Evolutionary conservation across 2,888 invertebrate species (phyloP).

Genomic region (Limnephilus lunatus): DNA sequence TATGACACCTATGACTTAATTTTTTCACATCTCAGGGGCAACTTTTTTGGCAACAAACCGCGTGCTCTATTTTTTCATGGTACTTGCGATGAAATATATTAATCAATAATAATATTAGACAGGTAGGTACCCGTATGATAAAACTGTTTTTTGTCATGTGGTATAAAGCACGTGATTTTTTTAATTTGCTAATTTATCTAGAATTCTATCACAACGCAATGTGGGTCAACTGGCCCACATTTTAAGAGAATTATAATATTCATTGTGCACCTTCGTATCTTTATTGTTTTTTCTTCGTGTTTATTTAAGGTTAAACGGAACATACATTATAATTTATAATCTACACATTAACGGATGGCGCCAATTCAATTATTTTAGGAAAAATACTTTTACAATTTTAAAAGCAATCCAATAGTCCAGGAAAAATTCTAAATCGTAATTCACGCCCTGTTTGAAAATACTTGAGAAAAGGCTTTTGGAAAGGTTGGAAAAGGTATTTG

Average conservation of each 20-base stretch:
- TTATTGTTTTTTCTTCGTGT: not conserved
- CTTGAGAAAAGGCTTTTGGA: too few relatives aligned
- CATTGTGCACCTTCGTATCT: not conserved
- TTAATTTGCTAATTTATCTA: not conserved
- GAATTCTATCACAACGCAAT: not conserved
- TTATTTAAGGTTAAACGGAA: too few relatives aligned
- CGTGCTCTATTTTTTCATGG: not conserved
- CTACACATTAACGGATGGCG: too few relatives aligned
- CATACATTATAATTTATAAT: too few relatives aligned
- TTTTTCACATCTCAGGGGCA: not conserved
- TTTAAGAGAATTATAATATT: not conserved
- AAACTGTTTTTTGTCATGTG: not conserved
- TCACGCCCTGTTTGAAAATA: too few relatives aligned
- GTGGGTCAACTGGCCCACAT: not conserved
- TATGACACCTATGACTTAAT: not conserved
- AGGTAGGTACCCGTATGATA: not conserved
- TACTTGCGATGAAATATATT: not conserved
- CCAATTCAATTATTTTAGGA: too few relatives aligned
- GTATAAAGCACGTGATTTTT: not conserved
- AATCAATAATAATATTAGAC: not conserved
- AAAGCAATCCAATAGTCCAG: too few relatives aligned
- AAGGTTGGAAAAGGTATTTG: too few relatives aligned
- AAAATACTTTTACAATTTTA: too few relatives aligned
- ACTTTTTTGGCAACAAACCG: not conserved
- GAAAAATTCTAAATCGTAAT: too few relatives aligned